Conservation (phyloP, 2,113 vertebrate species). For the Eubucco bourcierii region DNA sequence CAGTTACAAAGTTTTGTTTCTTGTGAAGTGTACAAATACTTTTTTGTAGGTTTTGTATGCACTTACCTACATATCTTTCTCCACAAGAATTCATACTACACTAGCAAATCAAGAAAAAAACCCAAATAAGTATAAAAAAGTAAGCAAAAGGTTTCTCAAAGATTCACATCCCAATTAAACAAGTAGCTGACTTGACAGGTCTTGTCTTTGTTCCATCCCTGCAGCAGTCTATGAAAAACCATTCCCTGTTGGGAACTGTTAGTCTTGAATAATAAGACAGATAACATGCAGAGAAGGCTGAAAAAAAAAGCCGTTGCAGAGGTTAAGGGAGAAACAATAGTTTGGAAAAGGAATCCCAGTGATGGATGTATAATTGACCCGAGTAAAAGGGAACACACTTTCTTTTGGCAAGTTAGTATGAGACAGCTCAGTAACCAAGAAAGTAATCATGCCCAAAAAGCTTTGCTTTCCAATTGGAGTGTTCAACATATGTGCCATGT, state of each 20-base stretch:
- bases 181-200: conserved; percentile 31
- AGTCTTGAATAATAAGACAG: conserved; percentile 69
- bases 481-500: background rate
- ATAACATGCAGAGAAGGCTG: conserved; percentile 49
- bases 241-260: conserved; percentile 38
- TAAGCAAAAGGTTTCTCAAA: conserved; percentile 8
- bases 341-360: conserved; percentile 22
- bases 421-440: background rate
- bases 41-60: background rate
- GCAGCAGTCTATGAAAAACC: conserved; percentile 8
- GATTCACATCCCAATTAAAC: conserved; percentile 24
- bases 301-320: conserved; percentile 43
- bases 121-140: background rate
- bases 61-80: background rate
- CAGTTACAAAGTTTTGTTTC: background rate
- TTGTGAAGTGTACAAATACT: background rate
- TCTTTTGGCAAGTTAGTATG: background rate
- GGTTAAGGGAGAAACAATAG: conserved; percentile 10
- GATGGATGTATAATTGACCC: background rate
- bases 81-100: background rate
- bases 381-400: background rate
- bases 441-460: background rate
- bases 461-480: conserved; percentile 7
- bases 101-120: background rate
- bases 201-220: conserved; percentile 34